Conservation (phyloP, 2,113 vertebrate genomes). For the Calypte anna region DNA sequence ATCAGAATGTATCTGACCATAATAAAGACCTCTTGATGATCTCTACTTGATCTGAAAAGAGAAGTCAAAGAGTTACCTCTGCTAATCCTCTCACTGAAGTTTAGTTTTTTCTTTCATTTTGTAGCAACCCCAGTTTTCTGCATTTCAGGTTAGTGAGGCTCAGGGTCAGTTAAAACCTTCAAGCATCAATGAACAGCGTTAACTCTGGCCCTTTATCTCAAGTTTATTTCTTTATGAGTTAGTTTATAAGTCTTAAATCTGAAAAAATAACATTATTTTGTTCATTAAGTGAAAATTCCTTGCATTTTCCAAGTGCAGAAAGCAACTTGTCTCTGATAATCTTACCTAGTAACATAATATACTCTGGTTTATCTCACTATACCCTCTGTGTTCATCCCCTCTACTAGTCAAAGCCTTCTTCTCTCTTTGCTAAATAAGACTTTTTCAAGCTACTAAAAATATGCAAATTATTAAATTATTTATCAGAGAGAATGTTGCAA, state of each 20-base stretch:
- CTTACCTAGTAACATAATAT: not conserved
- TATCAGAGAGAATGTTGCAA: rapidly evolving
- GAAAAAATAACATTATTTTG: not conserved
- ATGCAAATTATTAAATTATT: not conserved
- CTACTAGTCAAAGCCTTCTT: not conserved
- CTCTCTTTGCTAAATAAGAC: not conserved
- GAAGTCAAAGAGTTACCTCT: not conserved
- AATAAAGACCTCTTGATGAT: not conserved
- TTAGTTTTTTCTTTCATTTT: not conserved
- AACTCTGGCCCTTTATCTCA: not conserved
- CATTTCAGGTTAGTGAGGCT: not conserved
- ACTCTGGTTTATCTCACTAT: not conserved
- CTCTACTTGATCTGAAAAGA: rapidly evolving
- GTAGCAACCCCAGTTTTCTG: not conserved
- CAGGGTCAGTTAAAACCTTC: not conserved
- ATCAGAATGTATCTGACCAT: not conserved
- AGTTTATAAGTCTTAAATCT: not conserved
- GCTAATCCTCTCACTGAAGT: not conserved
- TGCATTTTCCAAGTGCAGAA: rapidly evolving
- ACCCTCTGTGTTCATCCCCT: not conserved
- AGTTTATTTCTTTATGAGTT: not conserved
- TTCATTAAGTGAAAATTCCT: not conserved
- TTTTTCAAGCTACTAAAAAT: not conserved
- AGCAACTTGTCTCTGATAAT: not conserved
- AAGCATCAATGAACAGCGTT: not conserved